A percentile compares a stretch with the other conserved stretches of the same genome.
These are phyloP conservation scores for Dendrolimus pini DNA, from an alignment of 2,888 invertebrate genomes.

Conservation along the genomic window DNA sequence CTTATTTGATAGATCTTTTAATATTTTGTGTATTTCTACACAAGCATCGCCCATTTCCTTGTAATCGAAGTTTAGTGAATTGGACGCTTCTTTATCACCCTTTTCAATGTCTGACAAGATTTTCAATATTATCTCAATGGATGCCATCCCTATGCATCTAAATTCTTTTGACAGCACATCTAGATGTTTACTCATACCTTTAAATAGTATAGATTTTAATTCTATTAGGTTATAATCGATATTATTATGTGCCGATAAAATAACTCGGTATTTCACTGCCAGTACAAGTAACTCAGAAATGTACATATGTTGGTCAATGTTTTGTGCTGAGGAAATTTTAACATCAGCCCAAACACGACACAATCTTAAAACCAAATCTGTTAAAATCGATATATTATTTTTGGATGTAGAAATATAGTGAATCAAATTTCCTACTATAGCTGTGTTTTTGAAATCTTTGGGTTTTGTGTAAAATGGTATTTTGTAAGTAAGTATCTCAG, in stretches of 20 bases:
- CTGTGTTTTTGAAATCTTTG: constrained; percentile 75
- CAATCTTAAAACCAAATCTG: constrained; percentile 71
- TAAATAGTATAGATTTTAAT: constrained; percentile 73
- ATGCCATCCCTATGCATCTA: constrained; percentile 84
- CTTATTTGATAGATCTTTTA: constrained; percentile 51
- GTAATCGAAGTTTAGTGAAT: constrained; percentile 81
- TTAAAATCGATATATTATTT: constrained; percentile 34
- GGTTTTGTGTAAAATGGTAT: constrained; percentile 58
- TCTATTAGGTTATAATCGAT: constrained; percentile 38
- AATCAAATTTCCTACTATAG: constrained; percentile 77
- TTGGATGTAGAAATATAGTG: constrained; percentile 73
- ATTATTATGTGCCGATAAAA: constrained; percentile 36
- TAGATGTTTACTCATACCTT: constrained; percentile 82
- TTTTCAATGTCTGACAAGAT: constrained; percentile 58
- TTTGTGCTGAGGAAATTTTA: constrained; percentile 77
- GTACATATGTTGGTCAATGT: constrained; percentile 82
- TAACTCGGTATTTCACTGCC: constrained; percentile 65
- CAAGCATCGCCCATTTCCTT: constrained; percentile 66
- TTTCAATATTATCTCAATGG: constrained; percentile 80
- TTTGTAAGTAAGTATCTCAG: constrained; percentile 72
- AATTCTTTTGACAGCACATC: constrained; percentile 78
- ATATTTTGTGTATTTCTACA: constrained; percentile 59
- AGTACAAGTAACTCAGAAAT: constrained; percentile 81
- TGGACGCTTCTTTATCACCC: constrained; percentile 48
- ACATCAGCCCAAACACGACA: constrained; percentile 82